Percentiles rank a stretch among this genome's conserved stretches.
phyloP scores from a whole-genome alignment of 2,797 vertebrate species.

The Cuniculus paca region DNA sequence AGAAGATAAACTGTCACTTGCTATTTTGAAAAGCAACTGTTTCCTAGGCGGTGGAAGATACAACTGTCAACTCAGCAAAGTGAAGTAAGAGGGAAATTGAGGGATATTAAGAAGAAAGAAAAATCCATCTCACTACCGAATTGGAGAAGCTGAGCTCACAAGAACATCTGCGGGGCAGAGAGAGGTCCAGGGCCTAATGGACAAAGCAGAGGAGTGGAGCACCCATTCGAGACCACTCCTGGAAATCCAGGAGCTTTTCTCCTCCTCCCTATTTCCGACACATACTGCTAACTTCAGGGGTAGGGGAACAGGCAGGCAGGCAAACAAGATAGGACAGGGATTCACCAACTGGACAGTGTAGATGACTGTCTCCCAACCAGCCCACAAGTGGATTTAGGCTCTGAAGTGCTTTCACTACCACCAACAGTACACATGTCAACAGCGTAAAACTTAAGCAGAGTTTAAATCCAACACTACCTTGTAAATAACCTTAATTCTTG shows the following conservation, averaged over 20 bases:
- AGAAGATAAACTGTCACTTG: not conserved
- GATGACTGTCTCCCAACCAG: not conserved
- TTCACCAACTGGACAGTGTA: not conserved
- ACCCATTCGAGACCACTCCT: not conserved
- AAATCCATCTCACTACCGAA: not conserved
- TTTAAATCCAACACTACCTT: not conserved
- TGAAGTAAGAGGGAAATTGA: not conserved
- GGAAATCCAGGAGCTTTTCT: not conserved
- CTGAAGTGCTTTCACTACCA: not conserved
- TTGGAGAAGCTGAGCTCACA: not conserved
- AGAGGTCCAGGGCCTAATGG: not conserved
- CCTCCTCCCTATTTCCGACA: not conserved
- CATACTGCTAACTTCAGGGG: not conserved
- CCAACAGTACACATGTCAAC: rapidly evolving
- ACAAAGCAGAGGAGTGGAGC: not conserved
- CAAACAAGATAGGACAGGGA: not conserved
- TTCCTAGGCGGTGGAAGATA: not conserved
- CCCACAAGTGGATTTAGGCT: not conserved
- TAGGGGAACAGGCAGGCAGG: no score
- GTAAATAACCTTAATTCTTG: not conserved
- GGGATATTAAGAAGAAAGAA: not conserved
- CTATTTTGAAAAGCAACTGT: not conserved
- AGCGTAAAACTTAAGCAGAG: not conserved
- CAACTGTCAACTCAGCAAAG: not conserved
- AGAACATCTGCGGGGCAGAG: not conserved